Conservation (phyloP, 2,888 invertebrate species). For the Diaprepes abbreviatus region DNA sequence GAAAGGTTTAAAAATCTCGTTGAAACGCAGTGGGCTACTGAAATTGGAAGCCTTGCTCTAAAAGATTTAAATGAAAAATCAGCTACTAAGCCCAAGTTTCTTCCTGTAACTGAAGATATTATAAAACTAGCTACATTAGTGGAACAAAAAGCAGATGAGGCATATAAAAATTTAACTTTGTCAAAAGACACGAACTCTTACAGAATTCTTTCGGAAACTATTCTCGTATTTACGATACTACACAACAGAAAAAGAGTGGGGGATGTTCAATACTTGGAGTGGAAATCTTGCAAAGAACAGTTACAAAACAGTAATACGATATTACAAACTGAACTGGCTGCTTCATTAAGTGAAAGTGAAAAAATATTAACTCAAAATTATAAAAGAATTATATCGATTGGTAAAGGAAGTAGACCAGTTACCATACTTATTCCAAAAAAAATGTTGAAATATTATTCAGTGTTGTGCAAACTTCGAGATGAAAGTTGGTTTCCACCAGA, state of each 20-base stretch:
- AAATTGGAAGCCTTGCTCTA: constrained; percentile 6
- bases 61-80: constrained; percentile 26
- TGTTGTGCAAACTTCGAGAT: constrained; percentile 28
- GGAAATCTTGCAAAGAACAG: constrained; percentile 44
- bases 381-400: constrained; percentile 46
- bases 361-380: constrained; percentile 50
- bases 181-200: constrained; percentile 41
- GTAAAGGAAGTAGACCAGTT: constrained; percentile 51
- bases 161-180: constrained; percentile 1
- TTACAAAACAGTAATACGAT: constrained; percentile 10
- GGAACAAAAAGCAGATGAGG: constrained; percentile 38
- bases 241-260: constrained; percentile 55
- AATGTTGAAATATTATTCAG: constrained; percentile 33
- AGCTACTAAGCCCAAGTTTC: constrained; percentile 11
- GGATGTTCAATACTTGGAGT: constrained; percentile 54
- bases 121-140: constrained; percentile 52
- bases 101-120: constrained; percentile 46
- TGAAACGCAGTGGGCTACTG: constrained; percentile 5
- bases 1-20: constrained; percentile 27
- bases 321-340: constrained; percentile 49
- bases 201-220: constrained; percentile 52
- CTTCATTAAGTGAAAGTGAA: constrained; percentile 46
- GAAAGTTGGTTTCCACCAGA: constrained; percentile 42
- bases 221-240: constrained; percentile 51
- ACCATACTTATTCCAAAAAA: constrained; percentile 43